Evolutionary conservation across 1,140 invertebrate species (phyloP), one percentile per base, ranked within the genome.

Genomic region (Parapsyche elsis): DNA sequence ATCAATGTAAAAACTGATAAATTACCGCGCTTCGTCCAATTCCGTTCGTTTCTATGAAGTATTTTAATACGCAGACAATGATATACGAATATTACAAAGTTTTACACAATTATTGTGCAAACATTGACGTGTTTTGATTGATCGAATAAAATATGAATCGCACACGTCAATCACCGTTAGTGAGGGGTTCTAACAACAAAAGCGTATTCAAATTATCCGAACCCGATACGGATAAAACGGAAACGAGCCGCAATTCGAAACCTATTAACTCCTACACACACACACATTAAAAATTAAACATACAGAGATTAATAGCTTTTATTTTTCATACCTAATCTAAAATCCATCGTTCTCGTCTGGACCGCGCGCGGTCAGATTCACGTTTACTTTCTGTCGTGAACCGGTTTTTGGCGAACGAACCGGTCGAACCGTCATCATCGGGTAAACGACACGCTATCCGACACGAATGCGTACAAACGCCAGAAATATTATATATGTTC

Each of bases 381-480:
- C 64, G 64, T 67, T 67, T 67, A 67, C 64, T 67, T 67, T 67
- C 64, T 67, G 64, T 30, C 0, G 24, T 9, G 64, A 30, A 67
- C 64, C 21, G 21, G 64, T 67, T 67, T 21, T 67, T 67, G 9
- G 64, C 21, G 19, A 12, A 67, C 9, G 24, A 46, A 67, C 64
- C 64, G 64, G 64, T 67, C 26, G 49, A 53, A 38, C 30, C 30
- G 49, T 53, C 49, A 53, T 53, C 49, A 12, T 2, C 49, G 16
- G 49, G 10, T 53, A 53, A 53, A 53, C 49, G 49, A 53, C 49
- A 16, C 16, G 12, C 12, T 53, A 53, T 53, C 12, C 49, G 2
- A 16, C 49, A 53, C 49, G 49, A 53, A 53, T 53, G 10, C 16
- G 10, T 53, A 53, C 49, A 16, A n/a, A n/a, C n/a, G n/a, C n/a